A percentile compares a stretch with the other conserved stretches of the same genome.
Conservation (phyloP, 2,888 invertebrate species). For the Lamellibrachia satsuma region DNA sequence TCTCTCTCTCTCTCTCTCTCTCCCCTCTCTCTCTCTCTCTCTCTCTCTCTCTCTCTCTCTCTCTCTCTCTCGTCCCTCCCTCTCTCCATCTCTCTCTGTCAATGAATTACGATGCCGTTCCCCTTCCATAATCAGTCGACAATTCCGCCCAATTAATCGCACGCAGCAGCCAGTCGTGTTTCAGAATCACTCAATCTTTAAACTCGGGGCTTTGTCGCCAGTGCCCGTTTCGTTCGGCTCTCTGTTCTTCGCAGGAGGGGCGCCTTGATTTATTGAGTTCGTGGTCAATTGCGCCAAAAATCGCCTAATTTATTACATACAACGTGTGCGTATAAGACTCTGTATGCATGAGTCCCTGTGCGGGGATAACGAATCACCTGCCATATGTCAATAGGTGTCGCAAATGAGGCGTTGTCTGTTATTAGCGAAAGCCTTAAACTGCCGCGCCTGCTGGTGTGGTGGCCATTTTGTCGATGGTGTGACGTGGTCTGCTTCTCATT, state of each 20-base stretch:
- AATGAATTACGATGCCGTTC: background rate
- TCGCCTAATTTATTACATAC: background rate
- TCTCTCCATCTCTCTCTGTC: background rate
- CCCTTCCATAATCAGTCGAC: background rate
- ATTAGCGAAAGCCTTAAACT: background rate
- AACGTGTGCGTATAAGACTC: background rate
- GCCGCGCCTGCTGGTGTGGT: background rate
- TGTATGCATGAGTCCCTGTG: background rate
- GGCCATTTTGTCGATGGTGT: background rate
- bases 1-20: too few relatives aligned
- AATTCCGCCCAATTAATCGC: background rate
- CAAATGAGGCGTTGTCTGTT: background rate
- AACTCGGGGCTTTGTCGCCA: background rate
- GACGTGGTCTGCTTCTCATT: too few relatives aligned
- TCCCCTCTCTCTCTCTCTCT: background rate
- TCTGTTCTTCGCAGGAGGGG: background rate
- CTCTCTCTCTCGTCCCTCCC: background rate
- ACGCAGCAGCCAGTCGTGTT: background rate
- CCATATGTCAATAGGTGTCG: background rate
- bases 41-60: too few relatives aligned
- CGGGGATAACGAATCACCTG: background rate
- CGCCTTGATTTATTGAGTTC: background rate
- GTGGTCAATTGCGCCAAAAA: background rate
- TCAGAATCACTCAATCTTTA: slow-evolving; percentile 11
- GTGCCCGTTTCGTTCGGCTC: background rate